phyloP scores from a whole-genome alignment of 2,888 invertebrate genomes.

The Mylabris sibirica region DNA sequence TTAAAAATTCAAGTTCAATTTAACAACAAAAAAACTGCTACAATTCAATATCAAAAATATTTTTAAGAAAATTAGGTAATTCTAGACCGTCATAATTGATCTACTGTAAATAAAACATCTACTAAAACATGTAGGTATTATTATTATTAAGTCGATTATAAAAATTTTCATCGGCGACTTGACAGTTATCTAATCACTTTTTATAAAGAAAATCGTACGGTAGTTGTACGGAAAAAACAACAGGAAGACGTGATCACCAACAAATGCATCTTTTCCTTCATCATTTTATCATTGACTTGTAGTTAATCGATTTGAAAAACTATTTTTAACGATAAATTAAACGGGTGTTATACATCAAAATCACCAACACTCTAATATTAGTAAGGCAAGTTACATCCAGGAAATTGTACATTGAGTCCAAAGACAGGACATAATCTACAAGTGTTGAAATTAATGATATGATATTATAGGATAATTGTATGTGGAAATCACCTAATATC shows the following conservation, averaged over 20 bases:
- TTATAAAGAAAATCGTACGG: not conserved
- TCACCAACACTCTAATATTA: constrained; percentile 1
- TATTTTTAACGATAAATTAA: not conserved
- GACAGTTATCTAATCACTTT: no score
- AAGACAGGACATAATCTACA: constrained; percentile 13
- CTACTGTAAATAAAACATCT: not conserved
- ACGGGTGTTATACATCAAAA: not conserved
- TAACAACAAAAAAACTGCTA: no score
- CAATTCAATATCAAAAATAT: not conserved
- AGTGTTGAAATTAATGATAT: not conserved
- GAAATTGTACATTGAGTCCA: constrained; percentile 16
- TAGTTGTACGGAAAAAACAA: not conserved
- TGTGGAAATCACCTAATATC: not conserved
- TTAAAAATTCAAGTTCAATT: not conserved
- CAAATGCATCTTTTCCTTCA: not conserved
- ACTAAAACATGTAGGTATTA: no score
- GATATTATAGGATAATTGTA: not conserved
- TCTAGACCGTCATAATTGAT: no score
- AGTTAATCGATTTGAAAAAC: not conserved
- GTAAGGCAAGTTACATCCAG: not conserved
- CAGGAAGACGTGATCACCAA: not conserved
- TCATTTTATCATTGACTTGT: not conserved
- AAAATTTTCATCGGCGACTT: no score
- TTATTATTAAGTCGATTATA: no score
- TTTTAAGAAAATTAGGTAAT: not conserved